These are phyloP conservation scores for Babyrousa celebensis DNA, from an alignment of 2,797 vertebrate species.

Conservation along the genomic window DNA sequence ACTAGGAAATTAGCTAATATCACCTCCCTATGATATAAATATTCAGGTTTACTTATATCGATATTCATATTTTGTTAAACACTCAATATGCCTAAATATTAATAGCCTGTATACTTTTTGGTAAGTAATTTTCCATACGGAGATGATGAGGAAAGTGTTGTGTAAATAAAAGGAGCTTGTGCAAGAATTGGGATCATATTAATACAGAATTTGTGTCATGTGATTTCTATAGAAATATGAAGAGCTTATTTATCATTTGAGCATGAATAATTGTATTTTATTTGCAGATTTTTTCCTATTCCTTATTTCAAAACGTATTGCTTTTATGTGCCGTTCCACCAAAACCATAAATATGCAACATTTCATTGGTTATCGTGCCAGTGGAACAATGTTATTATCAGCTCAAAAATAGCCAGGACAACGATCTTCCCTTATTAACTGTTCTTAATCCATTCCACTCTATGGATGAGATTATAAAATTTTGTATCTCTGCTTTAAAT, in stretches of 20 bases:
- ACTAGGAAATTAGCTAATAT: background rate
- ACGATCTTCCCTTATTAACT: conserved; percentile 68
- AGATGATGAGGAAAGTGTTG: conserved; percentile 68
- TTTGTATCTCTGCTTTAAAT: background rate
- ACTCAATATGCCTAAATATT: background rate
- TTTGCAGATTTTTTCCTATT: conserved; percentile 65
- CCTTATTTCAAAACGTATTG: conserved; percentile 67
- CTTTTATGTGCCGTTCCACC: conserved; percentile 62
- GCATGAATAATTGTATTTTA: conserved; percentile 63
- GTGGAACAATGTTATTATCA: conserved; percentile 32
- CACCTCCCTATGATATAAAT: background rate
- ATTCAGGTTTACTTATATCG: background rate
- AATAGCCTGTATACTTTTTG: background rate
- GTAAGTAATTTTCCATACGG: conserved; percentile 43
- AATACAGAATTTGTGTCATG: conserved; percentile 54
- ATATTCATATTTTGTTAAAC: background rate
- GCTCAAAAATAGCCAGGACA: conserved; percentile 70
- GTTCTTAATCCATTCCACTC: background rate
- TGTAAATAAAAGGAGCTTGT: conserved; percentile 47
- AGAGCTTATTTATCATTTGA: conserved; percentile 72
- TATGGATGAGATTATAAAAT: background rate
- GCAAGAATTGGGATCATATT: background rate
- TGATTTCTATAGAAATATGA: conserved; percentile 66
- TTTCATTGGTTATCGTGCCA: conserved; percentile 67
- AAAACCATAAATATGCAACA: background rate